Percentiles rank a stretch among this genome's conserved stretches.
These are phyloP conservation scores for Struthio camelus DNA, from an alignment of 2,113 vertebrate species.

Conservation along the genomic window DNA sequence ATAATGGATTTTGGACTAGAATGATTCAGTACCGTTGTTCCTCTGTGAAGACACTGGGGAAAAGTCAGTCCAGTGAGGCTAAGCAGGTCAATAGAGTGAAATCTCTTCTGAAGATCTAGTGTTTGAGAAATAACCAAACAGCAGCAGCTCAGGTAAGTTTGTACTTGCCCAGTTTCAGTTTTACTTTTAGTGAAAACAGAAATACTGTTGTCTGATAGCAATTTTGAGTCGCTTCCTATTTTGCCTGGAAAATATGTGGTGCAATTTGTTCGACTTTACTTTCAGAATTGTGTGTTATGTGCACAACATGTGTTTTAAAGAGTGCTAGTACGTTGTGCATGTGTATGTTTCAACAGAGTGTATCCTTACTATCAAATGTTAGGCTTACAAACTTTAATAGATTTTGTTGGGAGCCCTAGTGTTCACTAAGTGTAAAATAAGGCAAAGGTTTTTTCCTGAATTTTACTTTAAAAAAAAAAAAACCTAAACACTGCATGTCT, in stretches of 20 bases:
- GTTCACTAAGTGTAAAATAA: not conserved
- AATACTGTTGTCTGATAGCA: not conserved
- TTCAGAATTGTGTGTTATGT: not conserved
- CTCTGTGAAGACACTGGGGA: not conserved
- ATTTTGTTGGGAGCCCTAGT: not conserved
- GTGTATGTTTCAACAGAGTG: not conserved
- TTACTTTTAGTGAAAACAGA: not conserved
- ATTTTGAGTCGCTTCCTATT: not conserved
- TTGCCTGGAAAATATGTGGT: not conserved
- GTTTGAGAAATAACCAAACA: not conserved
- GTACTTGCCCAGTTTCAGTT: not conserved
- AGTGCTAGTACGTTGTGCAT: not conserved
- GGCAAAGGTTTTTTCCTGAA: not conserved
- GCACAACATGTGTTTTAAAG: not conserved
- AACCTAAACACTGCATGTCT: not conserved
- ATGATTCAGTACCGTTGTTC: not conserved
- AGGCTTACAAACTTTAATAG: not conserved
- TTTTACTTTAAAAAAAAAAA: not conserved
- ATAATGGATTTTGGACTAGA: not conserved
- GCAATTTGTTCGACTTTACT: not conserved
- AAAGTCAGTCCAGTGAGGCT: not conserved
- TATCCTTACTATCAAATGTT: not conserved
- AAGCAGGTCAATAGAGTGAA: not conserved
- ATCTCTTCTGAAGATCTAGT: not conserved
- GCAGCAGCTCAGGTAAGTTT: not conserved